phyloP scores from a whole-genome alignment of 2,797 vertebrate species.

The Ctenopoma multispine region DNA sequence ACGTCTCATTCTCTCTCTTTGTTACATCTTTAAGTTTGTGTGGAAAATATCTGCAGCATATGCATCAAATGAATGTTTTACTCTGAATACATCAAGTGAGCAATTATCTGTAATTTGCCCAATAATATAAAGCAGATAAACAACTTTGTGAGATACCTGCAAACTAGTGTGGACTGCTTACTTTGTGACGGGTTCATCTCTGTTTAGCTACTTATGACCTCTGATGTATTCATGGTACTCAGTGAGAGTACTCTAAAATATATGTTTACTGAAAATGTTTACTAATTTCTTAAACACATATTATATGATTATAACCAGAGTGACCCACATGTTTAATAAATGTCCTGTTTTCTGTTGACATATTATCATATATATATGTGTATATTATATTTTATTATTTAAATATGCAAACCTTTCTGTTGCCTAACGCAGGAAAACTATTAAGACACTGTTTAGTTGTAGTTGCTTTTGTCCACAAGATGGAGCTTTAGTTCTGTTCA shows the following conservation, averaged over 20 bases:
- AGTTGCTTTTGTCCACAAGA: constrained; percentile 77
- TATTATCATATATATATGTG: constrained; percentile 21
- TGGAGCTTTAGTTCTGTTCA: constrained; percentile 85
- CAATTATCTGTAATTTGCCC: constrained; percentile 76
- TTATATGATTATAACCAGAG: not conserved
- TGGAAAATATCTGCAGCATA: constrained; percentile 71
- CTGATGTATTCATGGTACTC: constrained; percentile 24
- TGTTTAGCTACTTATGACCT: constrained; percentile 12
- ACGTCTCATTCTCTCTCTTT: constrained; percentile 72
- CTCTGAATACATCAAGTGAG: constrained; percentile 73
- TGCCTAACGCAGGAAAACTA: constrained; percentile 11
- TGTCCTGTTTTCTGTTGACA: constrained; percentile 3
- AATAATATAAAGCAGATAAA: constrained; percentile 65
- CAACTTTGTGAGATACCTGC: constrained; percentile 54
- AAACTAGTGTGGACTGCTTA: constrained; percentile 8
- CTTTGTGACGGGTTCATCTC: constrained; percentile 25
- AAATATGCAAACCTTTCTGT: constrained; percentile 4
- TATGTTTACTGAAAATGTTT: constrained; percentile 33
- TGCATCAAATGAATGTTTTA: constrained; percentile 64
- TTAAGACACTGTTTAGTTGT: not conserved
- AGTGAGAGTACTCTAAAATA: constrained; percentile 34
- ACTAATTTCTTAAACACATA: constrained; percentile 26
- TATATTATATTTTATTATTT: too few species aligned
- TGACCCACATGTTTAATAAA: constrained; percentile 1
- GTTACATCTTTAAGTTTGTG: constrained; percentile 75